A percentile compares a stretch with the other conserved stretches of the same genome.
phyloP scores from a whole-genome alignment of 2,113 vertebrate species.

The Piaya cayana region DNA sequence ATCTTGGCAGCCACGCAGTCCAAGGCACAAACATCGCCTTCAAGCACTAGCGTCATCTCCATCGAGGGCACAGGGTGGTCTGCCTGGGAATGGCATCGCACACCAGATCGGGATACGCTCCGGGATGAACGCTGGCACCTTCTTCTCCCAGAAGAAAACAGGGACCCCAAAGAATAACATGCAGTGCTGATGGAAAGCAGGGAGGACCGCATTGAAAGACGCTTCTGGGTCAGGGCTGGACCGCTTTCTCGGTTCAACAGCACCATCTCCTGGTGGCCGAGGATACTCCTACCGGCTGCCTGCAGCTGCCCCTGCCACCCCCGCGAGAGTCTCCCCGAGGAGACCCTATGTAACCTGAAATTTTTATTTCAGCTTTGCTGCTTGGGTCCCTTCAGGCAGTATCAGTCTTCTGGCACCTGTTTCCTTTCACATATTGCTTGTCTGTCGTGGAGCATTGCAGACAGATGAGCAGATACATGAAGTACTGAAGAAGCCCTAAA shows the following conservation, averaged over 20 bases:
- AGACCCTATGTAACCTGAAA: not conserved
- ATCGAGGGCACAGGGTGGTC: not conserved
- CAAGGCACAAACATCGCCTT: not conserved
- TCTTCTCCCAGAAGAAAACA: not conserved
- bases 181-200: constrained; percentile 21
- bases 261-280: constrained; percentile 57
- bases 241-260: constrained; percentile 33
- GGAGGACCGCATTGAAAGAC: constrained; percentile 38
- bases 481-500: not conserved
- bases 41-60: not conserved
- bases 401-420: not conserved
- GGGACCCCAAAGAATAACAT: not conserved
- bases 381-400: not conserved
- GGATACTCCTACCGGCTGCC: not conserved
- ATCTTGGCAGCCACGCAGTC: not conserved
- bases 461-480: not conserved
- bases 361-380: not conserved
- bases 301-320: not conserved
- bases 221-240: constrained; percentile 38
- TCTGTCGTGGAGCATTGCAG: not conserved
- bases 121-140: not conserved
- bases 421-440: not conserved
- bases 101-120: not conserved
- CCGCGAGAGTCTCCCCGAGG: not conserved
- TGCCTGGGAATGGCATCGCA: not conserved